phyloP scores from a whole-genome alignment of 2,113 vertebrate genomes.

The Barbus barbus region DNA sequence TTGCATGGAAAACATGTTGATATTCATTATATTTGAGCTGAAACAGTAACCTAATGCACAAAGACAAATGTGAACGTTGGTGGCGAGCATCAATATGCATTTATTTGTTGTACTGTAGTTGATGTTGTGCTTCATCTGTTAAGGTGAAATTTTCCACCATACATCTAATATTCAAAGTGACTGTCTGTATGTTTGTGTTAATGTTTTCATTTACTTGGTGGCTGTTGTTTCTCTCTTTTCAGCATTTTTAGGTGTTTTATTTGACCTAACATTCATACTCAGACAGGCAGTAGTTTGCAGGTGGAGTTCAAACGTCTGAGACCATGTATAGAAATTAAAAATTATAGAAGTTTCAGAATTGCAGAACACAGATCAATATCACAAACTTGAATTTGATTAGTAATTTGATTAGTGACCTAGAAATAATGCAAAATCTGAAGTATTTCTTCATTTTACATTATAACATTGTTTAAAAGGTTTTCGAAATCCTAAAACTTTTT shows the following conservation, averaged over 20 bases:
- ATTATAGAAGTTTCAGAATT: neutral
- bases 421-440: neutral
- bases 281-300: neutral
- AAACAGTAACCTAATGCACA: neutral
- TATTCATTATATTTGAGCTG: slow-evolving; percentile 21
- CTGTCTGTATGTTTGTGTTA: slow-evolving; percentile 15
- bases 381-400: neutral
- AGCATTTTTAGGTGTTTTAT: slow-evolving; percentile 22
- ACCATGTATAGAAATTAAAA: neutral
- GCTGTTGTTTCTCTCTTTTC: slow-evolving; percentile 48
- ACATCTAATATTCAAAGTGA: slow-evolving; percentile 35
- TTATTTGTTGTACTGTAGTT: slow-evolving; percentile 10
- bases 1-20: slow-evolving; percentile 63
- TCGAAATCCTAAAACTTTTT: neutral
- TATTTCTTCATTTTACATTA: neutral
- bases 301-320: neutral
- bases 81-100: neutral
- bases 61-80: neutral
- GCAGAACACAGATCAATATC: neutral
- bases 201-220: slow-evolving; percentile 25
- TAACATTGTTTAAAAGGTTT: neutral
- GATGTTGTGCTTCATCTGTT: slow-evolving; percentile 42
- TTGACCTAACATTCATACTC: neutral
- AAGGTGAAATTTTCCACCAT: slow-evolving; percentile 30
- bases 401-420: neutral